These are phyloP conservation scores for Echiichthys vipera DNA, from an alignment of 2,797 vertebrate species.

Conservation along the genomic window DNA sequence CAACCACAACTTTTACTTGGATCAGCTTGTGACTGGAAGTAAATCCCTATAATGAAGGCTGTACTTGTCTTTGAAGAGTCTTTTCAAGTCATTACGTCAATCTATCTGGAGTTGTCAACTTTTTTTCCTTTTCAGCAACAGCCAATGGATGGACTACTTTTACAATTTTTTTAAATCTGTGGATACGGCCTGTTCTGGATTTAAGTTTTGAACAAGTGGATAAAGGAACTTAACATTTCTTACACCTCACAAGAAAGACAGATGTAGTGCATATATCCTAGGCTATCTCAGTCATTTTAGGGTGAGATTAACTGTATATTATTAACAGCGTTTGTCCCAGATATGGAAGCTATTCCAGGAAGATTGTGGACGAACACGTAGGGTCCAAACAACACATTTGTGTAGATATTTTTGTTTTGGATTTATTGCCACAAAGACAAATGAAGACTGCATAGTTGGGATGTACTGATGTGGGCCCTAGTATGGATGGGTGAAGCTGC, in stretches of 20 bases:
- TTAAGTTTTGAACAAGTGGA: too few relatives aligned
- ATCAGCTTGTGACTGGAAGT: conserved; percentile 80
- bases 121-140: conserved; percentile 44
- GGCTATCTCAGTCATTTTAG: conserved; percentile 42
- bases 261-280: conserved; percentile 24
- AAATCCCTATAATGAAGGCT: conserved; percentile 77
- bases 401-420: conserved; percentile 75
- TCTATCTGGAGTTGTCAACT: conserved; percentile 46
- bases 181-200: too few relatives aligned
- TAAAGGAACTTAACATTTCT: conserved; percentile 57
- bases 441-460: conserved; percentile 67
- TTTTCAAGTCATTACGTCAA: conserved; percentile 46
- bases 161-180: conserved; percentile 64
- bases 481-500: conserved; percentile 72
- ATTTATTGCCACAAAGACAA: conserved; percentile 74
- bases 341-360: conserved; percentile 63
- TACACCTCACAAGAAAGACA: conserved; percentile 36
- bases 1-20: conserved; percentile 72
- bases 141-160: conserved; percentile 77
- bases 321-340: conserved; percentile 13
- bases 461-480: conserved; percentile 72
- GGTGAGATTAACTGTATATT: conserved; percentile 23
- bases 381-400: conserved; percentile 60
- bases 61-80: conserved; percentile 61
- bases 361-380: conserved; percentile 64